Conservation (phyloP, 1,140 invertebrate genomes). For the Drosophila kohkoa region DNA sequence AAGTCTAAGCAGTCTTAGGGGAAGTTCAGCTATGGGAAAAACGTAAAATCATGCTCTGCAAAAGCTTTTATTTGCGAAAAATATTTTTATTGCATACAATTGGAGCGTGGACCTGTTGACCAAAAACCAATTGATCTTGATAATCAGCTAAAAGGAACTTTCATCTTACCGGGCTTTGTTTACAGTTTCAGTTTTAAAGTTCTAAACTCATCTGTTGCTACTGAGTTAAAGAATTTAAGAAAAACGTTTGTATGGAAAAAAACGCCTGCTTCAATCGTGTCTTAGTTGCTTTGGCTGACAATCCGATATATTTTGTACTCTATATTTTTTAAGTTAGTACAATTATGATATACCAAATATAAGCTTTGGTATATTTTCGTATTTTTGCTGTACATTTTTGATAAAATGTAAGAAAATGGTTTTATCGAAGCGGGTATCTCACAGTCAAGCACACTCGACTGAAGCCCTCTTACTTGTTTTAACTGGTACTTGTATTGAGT, state of each 20-base stretch:
- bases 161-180: not conserved
- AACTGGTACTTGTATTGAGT: not conserved
- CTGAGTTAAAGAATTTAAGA: too few species aligned
- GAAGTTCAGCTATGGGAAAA: not conserved
- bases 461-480: not conserved
- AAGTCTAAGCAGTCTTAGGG: not conserved
- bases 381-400: too few species aligned
- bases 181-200: not conserved
- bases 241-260: too few species aligned
- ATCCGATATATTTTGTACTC: too few species aligned
- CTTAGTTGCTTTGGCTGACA: too few species aligned
- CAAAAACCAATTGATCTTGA: not conserved
- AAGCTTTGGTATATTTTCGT: too few species aligned
- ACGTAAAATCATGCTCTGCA: not conserved
- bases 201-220: not conserved
- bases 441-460: too few species aligned
- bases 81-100: not conserved
- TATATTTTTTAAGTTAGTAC: too few species aligned
- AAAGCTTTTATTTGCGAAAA: not conserved
- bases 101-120: not conserved
- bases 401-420: too few species aligned
- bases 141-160: constrained; percentile 3
- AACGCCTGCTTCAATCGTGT: too few species aligned
- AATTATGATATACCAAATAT: too few species aligned
- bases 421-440: too few species aligned